Evolutionary conservation across 1,140 invertebrate genomes (phyloP).

Genomic region (Parasteatoda tepidariorum): DNA sequence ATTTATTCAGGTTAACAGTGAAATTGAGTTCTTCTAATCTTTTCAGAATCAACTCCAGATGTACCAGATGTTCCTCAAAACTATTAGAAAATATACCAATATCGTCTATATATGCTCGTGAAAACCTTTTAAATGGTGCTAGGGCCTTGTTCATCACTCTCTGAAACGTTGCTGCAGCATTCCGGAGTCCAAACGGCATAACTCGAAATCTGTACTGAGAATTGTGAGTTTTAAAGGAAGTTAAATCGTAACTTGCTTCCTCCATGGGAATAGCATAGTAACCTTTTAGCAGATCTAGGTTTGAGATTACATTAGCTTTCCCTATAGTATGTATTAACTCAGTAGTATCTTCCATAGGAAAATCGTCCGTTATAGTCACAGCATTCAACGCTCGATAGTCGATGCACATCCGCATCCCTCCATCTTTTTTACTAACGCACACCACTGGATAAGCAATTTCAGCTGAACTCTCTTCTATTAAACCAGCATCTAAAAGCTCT

Average conservation of each 20-base stretch:
- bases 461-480: background rate
- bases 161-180: background rate
- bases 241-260: background rate
- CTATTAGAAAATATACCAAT: background rate
- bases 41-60: background rate
- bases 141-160: background rate
- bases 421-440: background rate
- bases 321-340: background rate
- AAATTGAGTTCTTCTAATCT: background rate
- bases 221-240: conserved; percentile 64
- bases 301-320: background rate
- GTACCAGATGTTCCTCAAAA: background rate
- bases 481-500: background rate
- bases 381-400: background rate
- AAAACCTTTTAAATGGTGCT: background rate
- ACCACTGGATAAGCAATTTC: conserved; percentile 13
- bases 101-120: background rate
- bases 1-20: background rate
- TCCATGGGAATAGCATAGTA: background rate
- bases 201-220: conserved; percentile 63
- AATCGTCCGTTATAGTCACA: background rate
- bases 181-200: background rate
- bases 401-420: background rate
- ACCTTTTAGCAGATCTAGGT: background rate
- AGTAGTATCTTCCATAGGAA: background rate